phyloP scores from a whole-genome alignment of 2,113 vertebrate species.

The Genyomyrus donnyi region DNA sequence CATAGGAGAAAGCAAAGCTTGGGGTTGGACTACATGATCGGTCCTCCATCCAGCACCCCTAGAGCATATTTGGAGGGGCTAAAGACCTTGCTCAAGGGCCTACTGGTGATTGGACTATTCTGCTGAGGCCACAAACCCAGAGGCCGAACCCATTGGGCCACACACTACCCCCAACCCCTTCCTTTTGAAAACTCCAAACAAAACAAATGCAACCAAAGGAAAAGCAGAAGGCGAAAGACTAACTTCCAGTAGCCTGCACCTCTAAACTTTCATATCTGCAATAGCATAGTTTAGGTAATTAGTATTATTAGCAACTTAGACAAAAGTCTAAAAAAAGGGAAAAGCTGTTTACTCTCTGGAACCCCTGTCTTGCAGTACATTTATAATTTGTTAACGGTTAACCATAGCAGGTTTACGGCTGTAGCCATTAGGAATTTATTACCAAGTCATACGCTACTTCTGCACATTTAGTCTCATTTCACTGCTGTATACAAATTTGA shows the following conservation, averaged over 20 bases:
- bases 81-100: not conserved
- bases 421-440: not conserved
- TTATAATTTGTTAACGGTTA: not conserved
- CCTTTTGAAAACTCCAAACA: not conserved
- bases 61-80: not conserved
- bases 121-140: not conserved
- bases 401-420: not conserved
- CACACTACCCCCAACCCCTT: not conserved
- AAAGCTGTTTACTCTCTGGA: not conserved
- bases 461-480: not conserved
- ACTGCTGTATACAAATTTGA: not conserved
- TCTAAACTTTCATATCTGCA: not conserved
- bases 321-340: not conserved
- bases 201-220: not conserved
- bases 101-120: not conserved
- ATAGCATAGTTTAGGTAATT: not conserved
- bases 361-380: not conserved
- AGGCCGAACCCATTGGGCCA: not conserved
- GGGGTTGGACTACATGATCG: not conserved
- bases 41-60: not conserved
- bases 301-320: not conserved
- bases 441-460: not conserved
- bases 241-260: not conserved
- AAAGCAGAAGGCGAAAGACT: not conserved
- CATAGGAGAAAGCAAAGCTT: not conserved